These are phyloP conservation scores for Dolomedes plantarius DNA, from an alignment of 2,888 invertebrate species.

Conservation along the genomic window DNA sequence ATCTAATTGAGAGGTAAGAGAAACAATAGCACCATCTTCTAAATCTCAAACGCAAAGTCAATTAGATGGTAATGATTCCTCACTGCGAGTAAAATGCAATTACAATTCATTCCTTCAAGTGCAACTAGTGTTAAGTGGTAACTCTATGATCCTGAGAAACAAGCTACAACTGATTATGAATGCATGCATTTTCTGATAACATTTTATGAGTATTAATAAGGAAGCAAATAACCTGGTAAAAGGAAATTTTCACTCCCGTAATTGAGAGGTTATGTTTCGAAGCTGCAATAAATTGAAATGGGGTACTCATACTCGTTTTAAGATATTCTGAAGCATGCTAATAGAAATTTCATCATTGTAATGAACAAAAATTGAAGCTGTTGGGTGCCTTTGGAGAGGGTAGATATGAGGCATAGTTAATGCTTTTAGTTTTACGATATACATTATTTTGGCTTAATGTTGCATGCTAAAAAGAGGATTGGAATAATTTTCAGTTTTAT, in stretches of 20 bases:
- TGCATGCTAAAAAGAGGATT: background rate
- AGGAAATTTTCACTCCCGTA: background rate
- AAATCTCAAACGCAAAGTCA: too few relatives aligned
- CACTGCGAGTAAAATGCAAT: too few relatives aligned
- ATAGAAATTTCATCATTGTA: background rate
- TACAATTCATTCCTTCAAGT: background rate
- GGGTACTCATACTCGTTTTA: background rate
- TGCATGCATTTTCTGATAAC: background rate
- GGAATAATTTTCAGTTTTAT: too few relatives aligned
- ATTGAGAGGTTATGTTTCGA: background rate
- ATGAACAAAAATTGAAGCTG: too few relatives aligned
- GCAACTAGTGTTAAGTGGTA: slow-evolving; percentile 26
- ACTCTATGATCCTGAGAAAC: slow-evolving; percentile 26
- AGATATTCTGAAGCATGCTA: background rate
- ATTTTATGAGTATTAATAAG: background rate
- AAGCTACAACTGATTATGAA: slow-evolving; percentile 19
- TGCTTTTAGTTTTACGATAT: background rate
- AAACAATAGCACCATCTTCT: too few relatives aligned
- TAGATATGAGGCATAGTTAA: too few relatives aligned
- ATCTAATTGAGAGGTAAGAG: too few relatives aligned
- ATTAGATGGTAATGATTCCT: too few relatives aligned
- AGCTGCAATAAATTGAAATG: background rate
- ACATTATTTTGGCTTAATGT: background rate
- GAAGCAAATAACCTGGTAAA: background rate
- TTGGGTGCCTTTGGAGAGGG: too few relatives aligned